A percentile compares a stretch with the other conserved stretches of the same genome.
Conservation (phyloP, 2,888 invertebrate genomes). For the Cerceris rybyensis region DNA sequence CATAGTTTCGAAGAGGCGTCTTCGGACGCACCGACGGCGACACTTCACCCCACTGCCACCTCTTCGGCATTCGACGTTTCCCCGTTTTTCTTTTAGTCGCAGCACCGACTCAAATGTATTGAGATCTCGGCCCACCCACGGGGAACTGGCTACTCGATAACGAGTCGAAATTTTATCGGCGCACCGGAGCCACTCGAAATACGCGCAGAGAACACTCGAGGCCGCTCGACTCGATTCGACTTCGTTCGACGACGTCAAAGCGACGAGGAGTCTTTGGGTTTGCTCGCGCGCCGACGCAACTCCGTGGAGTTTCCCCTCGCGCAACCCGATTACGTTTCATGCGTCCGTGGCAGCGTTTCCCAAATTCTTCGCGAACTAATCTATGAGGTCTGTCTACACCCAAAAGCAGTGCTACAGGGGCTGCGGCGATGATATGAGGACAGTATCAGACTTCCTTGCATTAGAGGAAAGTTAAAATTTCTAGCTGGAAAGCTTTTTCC, state of each 20-base stretch:
- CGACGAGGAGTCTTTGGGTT: conserved; percentile 38
- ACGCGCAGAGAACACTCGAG: conserved; percentile 11
- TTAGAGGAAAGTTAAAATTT: too few species aligned
- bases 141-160: background rate
- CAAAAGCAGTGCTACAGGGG: too few species aligned
- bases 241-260: conserved; percentile 53
- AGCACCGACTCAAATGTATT: background rate
- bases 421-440: too few species aligned
- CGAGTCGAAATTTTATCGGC: background rate
- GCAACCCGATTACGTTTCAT: conserved; percentile 49
- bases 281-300: conserved; percentile 57
- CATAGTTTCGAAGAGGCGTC: conserved; percentile 23
- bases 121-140: background rate
- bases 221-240: conserved; percentile 24
- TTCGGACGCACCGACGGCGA: conserved; percentile 35
- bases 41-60: conserved; percentile 40
- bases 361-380: background rate
- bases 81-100: background rate
- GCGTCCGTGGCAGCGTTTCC: conserved; percentile 9
- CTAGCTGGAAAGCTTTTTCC: too few species aligned
- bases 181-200: conserved; percentile 6
- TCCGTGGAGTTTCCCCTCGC: conserved; percentile 30
- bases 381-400: background rate
- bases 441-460: too few species aligned
- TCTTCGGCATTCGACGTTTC: background rate